Conservation (phyloP, 2,797 vertebrate genomes). For the Salmo trutta region DNA sequence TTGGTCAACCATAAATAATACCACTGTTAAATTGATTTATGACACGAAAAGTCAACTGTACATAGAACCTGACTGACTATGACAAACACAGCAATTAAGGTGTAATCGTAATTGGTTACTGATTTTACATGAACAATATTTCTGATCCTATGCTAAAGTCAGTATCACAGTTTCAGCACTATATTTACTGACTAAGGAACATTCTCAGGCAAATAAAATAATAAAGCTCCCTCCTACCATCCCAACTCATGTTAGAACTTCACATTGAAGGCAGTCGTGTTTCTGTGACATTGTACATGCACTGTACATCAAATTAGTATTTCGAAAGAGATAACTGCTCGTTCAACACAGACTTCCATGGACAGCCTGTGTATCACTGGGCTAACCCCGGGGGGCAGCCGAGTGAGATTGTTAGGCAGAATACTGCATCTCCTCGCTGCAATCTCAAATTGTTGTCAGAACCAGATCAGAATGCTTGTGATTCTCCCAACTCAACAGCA, state of each 20-base stretch:
- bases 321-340: not conserved
- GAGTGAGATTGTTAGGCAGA: not conserved
- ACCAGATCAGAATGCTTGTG: not conserved
- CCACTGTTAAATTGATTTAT: not conserved
- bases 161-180: not conserved
- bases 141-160: not conserved
- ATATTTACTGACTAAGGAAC: not conserved
- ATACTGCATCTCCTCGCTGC: not conserved
- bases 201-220: not conserved
- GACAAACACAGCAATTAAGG: not conserved
- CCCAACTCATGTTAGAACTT: not conserved
- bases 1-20: not conserved
- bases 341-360: not conserved
- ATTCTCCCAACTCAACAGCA: slow-evolving; percentile 52
- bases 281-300: not conserved
- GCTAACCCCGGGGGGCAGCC: not conserved
- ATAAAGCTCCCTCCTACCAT: not conserved
- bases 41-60: not conserved
- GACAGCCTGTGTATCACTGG: not conserved
- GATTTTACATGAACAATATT: not conserved
- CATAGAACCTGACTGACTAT: not conserved
- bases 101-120: not conserved
- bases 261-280: not conserved
- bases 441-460: not conserved
- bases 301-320: not conserved